phyloP scores from a whole-genome alignment of 1,140 invertebrate species.

The Pteromalus puparum region DNA sequence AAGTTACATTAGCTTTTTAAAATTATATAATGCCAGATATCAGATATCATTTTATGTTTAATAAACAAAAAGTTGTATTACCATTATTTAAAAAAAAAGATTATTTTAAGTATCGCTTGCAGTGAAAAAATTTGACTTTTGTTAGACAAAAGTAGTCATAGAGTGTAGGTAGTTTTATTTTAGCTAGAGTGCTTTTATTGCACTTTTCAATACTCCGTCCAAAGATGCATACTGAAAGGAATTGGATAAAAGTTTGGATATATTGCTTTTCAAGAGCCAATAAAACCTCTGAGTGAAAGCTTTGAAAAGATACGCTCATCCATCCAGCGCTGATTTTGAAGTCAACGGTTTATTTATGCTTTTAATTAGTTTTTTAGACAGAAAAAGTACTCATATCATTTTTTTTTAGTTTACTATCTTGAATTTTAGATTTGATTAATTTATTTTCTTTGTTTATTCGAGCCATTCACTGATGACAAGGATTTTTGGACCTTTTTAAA shows the following conservation, averaged over 20 bases:
- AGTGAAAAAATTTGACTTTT: background rate
- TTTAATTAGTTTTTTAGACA: background rate
- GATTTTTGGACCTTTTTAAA: too few relatives aligned
- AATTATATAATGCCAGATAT: too few relatives aligned
- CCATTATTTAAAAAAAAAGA: too few relatives aligned
- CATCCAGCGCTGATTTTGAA: too few relatives aligned
- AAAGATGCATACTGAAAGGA: background rate
- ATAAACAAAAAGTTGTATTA: too few relatives aligned
- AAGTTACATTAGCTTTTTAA: too few relatives aligned
- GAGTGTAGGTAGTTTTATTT: background rate
- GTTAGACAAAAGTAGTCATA: background rate
- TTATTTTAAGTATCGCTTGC: too few relatives aligned
- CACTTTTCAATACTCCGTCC: background rate
- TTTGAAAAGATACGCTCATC: background rate
- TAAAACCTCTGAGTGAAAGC: background rate
- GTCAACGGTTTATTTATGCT: background rate
- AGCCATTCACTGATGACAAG: too few relatives aligned
- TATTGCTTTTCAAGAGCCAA: constrained; percentile 29
- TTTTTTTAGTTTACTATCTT: background rate
- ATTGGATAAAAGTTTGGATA: constrained; percentile 5
- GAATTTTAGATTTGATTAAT: too few relatives aligned
- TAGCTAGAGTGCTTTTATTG: background rate
- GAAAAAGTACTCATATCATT: background rate
- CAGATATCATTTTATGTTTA: too few relatives aligned
- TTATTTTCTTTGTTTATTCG: too few relatives aligned